Conservation (phyloP, 2,888 invertebrate genomes). For the Patella caerulea region DNA sequence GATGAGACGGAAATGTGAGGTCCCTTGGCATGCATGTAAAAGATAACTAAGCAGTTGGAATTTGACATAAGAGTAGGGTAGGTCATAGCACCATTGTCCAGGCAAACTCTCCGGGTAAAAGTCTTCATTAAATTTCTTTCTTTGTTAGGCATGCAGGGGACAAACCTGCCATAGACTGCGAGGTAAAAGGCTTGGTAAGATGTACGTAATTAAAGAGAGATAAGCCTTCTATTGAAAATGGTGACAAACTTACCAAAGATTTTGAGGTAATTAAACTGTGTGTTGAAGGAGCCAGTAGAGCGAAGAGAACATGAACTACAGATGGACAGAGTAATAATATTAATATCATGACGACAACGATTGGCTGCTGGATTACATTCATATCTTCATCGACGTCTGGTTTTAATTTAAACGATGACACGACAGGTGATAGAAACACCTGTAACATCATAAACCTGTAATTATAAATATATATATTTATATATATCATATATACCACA, state of each 20-base stretch:
- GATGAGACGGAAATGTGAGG: no score
- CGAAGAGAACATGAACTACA: slow-evolving; percentile 44
- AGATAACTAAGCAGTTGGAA: no score
- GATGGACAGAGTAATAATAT: slow-evolving; percentile 51
- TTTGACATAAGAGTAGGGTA: no score
- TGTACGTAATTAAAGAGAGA: neutral
- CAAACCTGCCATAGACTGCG: no score
- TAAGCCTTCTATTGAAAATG: neutral
- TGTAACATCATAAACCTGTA: slow-evolving; percentile 63
- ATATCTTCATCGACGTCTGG: slow-evolving; percentile 44
- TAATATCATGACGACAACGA: slow-evolving; percentile 48
- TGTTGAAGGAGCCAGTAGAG: slow-evolving; percentile 39
- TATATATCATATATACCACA: no score
- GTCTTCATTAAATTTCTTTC: no score
- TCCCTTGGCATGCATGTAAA: no score
- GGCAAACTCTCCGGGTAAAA: no score
- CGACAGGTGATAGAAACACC: slow-evolving; percentile 57
- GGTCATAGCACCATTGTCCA: no score
- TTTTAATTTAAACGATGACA: slow-evolving; percentile 55
- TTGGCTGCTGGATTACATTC: slow-evolving; percentile 49
- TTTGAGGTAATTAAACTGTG: slow-evolving; percentile 39
- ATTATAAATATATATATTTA: slow-evolving; percentile 24
- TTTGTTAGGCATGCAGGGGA: no score
- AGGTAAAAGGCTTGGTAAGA: no score
- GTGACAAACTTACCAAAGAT: slow-evolving; percentile 47